These are phyloP conservation scores for Chamaetylas fuelleborni DNA, from an alignment of 2,113 vertebrate species.

Conservation along the genomic window DNA sequence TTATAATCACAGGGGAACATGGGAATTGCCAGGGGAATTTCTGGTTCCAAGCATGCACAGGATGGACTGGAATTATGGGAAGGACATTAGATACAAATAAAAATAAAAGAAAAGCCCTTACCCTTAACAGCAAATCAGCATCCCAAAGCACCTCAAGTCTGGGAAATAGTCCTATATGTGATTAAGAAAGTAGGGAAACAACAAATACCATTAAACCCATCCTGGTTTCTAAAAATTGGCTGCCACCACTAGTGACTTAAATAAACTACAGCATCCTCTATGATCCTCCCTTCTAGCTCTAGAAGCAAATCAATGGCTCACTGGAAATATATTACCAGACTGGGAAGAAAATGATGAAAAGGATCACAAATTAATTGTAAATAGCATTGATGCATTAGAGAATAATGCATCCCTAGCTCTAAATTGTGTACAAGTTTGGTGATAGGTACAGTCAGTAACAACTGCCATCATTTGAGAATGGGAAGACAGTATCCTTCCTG, in stretches of 20 bases:
- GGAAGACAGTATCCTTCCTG: neutral
- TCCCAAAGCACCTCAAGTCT: neutral
- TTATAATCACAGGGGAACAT: neutral
- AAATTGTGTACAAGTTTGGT: neutral
- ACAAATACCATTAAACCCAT: neutral
- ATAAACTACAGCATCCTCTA: neutral
- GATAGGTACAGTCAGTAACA: neutral
- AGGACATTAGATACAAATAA: neutral
- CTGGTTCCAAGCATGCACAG: neutral
- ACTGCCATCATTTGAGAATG: neutral
- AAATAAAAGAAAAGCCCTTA: neutral
- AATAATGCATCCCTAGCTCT: neutral
- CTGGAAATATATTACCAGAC: neutral
- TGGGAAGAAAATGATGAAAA: neutral
- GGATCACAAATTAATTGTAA: neutral
- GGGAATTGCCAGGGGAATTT: neutral
- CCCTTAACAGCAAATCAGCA: neutral
- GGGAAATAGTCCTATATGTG: neutral
- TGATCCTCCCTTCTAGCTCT: neutral
- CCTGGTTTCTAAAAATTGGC: neutral
- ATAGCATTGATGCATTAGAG: neutral
- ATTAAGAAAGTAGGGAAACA: neutral
- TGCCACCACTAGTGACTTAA: neutral
- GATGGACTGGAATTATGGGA: neutral
- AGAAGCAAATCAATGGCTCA: neutral